Base-by-base conservation (phyloP, 2,797 vertebrate species). In the Crenichthys baileyi region DNA sequence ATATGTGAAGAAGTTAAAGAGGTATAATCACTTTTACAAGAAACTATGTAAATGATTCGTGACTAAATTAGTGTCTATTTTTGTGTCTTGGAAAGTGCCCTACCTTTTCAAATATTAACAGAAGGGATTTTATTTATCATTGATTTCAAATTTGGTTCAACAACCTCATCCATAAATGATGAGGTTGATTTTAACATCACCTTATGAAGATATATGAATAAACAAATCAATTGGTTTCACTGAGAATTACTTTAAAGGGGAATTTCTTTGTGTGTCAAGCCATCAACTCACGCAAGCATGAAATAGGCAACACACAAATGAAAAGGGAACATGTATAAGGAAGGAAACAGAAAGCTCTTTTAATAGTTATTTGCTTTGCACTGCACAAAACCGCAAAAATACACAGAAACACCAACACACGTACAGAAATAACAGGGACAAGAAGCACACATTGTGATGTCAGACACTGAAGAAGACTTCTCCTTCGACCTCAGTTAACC, bases 341-440 rank as follows among this genome's bases (percentile, higher is more conserved):
- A 88, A 91, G 87, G 85, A 89, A 92, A 79, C 80, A 82, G 63
- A 83, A 73, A 73, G 77, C 50, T 88, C 73, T 89, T 93, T 93
- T 94, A 93, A 93, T 94, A 86, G 85, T 18, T 46, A 29, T 55
- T 85, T 80, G 36, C 51, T 82, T 71, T 70, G 61, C 80, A 84
- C 39, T 58, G 63, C 9, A 1, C 3, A 70, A 88, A 90, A 91
- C 77, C 80, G 87, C 83, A 51, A 85, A 73, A 29, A 79, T 74
- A 81, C 83, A 83, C 53, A 88, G 60, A 85, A 85, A 90, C 29
- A 4, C 75, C 63, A 73, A 86, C 75, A 78, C 72, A 68, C 6
- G 15, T 16, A 82, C 31, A 82, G 36, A 85, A 80, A 79, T 31
- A 80, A 83, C 58, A 79, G 20, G 5, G 15, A 68, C 26, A 56